Evolutionary conservation across 2,113 vertebrate genomes (phyloP).

Genomic region (Acanthisitta chloris): DNA sequence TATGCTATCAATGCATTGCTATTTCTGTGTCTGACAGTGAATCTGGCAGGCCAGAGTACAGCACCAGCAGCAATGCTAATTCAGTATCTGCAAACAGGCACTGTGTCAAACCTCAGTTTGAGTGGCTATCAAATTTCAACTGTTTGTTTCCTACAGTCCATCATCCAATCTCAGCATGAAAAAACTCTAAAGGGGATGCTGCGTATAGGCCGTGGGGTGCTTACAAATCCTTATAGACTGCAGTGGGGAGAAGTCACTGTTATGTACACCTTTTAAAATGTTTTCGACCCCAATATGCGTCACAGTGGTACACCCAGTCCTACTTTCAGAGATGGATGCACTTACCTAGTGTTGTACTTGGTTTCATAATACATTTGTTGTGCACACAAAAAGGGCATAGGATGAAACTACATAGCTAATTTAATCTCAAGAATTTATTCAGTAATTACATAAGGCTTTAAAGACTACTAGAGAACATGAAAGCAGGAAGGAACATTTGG

Average conservation of each 20-base stretch:
- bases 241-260: background rate
- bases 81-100: background rate
- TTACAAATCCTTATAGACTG: background rate
- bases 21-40: background rate
- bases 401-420: background rate
- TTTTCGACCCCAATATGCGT: background rate
- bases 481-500: background rate
- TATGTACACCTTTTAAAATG: rapidly evolving
- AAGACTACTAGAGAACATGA: background rate
- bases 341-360: background rate
- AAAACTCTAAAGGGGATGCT: background rate
- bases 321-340: background rate
- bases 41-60: background rate
- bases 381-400: background rate
- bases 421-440: background rate
- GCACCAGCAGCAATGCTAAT: background rate
- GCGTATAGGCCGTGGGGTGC: background rate
- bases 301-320: background rate
- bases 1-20: background rate
- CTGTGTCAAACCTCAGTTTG: background rate
- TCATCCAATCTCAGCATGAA: background rate
- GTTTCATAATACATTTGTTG: rapidly evolving
- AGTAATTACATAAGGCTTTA: background rate
- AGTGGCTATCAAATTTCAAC: background rate
- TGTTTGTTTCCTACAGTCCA: background rate